These are phyloP conservation scores for Anhinga anhinga DNA, from an alignment of 2,113 vertebrate genomes.

Conservation along the genomic window DNA sequence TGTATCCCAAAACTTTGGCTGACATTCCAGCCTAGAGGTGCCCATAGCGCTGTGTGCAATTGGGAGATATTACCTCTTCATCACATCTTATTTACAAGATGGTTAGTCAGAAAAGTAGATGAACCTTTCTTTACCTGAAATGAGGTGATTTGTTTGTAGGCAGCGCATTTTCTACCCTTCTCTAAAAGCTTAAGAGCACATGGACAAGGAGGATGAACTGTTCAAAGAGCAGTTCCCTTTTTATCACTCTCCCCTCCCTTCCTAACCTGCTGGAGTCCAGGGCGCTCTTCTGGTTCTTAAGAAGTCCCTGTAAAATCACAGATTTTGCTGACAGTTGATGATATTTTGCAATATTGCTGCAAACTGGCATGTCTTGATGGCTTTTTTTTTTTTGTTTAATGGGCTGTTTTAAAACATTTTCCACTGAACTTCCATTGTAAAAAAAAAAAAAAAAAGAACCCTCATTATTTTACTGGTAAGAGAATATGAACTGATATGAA, in stretches of 20 bases:
- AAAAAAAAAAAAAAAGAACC: background rate
- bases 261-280: background rate
- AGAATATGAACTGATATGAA: background rate
- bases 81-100: background rate
- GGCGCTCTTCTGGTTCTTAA: background rate
- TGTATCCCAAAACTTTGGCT: background rate
- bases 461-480: background rate
- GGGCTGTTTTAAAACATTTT: background rate
- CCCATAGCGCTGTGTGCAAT: background rate
- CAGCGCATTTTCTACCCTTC: background rate
- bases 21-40: background rate
- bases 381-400: background rate
- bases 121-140: background rate
- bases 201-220: fast-evolving
- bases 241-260: background rate
- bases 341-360: background rate
- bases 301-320: background rate
- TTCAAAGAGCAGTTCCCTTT: background rate
- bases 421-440: background rate
- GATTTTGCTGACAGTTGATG: background rate
- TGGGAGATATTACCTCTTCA: background rate
- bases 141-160: background rate
- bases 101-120: background rate
- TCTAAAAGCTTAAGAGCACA: background rate
- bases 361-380: background rate